Evolutionary conservation across 1,140 invertebrate genomes (phyloP), one percentile per base, ranked within the genome.

Genomic region (Tetranychus cinnabarinus): DNA sequence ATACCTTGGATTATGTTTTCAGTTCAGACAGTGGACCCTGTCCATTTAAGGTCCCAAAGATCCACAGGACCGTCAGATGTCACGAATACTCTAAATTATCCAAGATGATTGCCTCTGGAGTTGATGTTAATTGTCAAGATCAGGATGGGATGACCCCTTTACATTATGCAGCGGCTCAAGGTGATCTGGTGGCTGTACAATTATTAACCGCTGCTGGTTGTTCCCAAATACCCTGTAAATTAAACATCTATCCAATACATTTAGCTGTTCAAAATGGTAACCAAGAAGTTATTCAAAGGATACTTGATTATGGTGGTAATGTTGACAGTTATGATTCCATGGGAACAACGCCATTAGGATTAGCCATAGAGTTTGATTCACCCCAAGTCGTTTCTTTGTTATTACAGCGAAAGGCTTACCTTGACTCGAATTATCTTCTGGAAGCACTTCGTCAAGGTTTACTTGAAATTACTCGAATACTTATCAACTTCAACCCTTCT

Each of bases 241-340:
- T 23, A 34, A 23, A 31, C n/a, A 34, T 31, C 34, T 34, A 54
- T 7, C 82, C 93, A 36, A 74, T 99, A 64, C 95, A 98, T 75
- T 96, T 87, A 74, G 87, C 91, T 2, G 84, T 91, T 4, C 84
- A 90, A 73, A 88, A 91, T 55, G 95, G 95, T 7, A 86, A 88
- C 75, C 76, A 93, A 35, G 86, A 92, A 60, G 92, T 97, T 2
- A 91, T 97, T 0, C 88, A 90, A 71, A 75, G 97, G 31, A 75
- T 99, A 34, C 85, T 92, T 12, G 92, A 97, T 74, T 89, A 88
- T 65, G 92, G 91, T 42, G 92, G 90, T 10, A 89, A 87, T 0
- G 86, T 92, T 2, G 50, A 34, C 15, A 34, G 50, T 54, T 34
- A 31, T 54, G 50, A 54, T 54, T 54, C 50, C n/a, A 54, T 31